Base-by-base conservation (phyloP, 2,888 invertebrate species). In the Phaedon cochleariae region DNA sequence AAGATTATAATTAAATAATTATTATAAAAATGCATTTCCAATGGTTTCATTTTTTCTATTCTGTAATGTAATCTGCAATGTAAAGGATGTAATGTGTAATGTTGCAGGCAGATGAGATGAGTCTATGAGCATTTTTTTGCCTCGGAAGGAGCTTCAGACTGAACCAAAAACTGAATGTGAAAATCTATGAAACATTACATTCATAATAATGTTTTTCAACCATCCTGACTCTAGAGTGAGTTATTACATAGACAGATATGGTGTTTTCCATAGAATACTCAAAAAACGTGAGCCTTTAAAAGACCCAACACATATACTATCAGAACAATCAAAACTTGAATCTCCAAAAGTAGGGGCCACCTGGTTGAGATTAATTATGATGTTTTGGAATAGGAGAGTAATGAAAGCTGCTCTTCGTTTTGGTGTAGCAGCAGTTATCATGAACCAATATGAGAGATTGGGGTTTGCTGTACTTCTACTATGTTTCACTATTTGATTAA, bases 341-440 rank as follows among this genome's bases (percentile, higher is more conserved):
- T 52, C 51, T 37, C 68, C 70, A 34, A 73, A 69, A 69, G 67
- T 69, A 15, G 67, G 70, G 45, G 71, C 76, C 6, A 74, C 77
- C 49, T 82, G 82, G 82, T 68, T 82, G 15, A 72, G 77, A 49
- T 74, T 82, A 49, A 82, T 82, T 59, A 71, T 79, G 18, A 77
- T 82, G 73, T 82, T 82, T 74, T 82, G 80, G 79, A 82, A 80
- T 68, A 72, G 75, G 29, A 71, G 80, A 66, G 81, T 82, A 12
- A 75, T 82, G 74, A 79, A 75, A 69, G 76, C 80, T 17, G 82
- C 81, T 21, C 62, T 81, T 17, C 78, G 81, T 55, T 81, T 82
- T 73, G 78, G 80, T 26, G 70, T 81, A n/a, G 81, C 80, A 15
- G 80, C 81, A 21, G 66, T 80, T 37, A 76, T 82, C 48, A 81